phyloP scores from a whole-genome alignment of 2,888 invertebrate genomes.

The Poecilus cupreus region DNA sequence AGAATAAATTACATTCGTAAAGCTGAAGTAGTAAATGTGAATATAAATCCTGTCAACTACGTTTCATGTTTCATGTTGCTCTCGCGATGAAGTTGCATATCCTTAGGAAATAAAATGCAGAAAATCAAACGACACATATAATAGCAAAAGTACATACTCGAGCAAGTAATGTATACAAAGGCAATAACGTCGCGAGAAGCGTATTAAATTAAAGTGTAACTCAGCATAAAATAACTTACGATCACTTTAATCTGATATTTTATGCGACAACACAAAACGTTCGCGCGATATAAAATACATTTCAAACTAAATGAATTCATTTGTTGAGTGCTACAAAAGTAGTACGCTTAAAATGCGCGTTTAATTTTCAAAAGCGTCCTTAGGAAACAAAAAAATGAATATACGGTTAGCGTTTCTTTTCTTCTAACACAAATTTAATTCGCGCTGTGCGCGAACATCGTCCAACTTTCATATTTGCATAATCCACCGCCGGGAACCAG shows the following conservation, averaged over 20 bases:
- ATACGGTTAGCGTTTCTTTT: conserved; percentile 54
- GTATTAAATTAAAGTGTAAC: conserved; percentile 56
- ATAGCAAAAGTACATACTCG: conserved; percentile 11
- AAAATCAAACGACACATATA: conserved; percentile 30
- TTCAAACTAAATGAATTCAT: conserved; percentile 37
- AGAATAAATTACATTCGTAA: too few species aligned
- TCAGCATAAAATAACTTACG: conserved; percentile 56
- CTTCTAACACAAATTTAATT: conserved; percentile 58
- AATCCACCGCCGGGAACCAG: conserved; percentile 52
- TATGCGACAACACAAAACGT: conserved; percentile 43
- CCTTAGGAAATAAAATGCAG: conserved; percentile 22
- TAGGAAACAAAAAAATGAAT: conserved; percentile 50
- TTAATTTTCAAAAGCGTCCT: conserved; percentile 53
- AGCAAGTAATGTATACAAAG: conserved; percentile 29
- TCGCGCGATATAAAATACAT: conserved; percentile 28
- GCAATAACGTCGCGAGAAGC: conserved; percentile 8
- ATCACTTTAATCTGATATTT: conserved; percentile 53
- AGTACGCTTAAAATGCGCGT: conserved; percentile 25
- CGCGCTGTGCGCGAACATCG: background rate
- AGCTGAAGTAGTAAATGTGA: too few species aligned
- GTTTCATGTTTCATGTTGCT: background rate
- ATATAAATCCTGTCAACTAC: background rate
- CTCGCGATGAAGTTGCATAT: background rate
- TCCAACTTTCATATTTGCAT: conserved; percentile 55
- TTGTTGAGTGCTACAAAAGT: conserved; percentile 42